A percentile compares a stretch with the other conserved stretches of the same genome.
Conservation (phyloP, 2,113 vertebrate genomes). For the Pyxicephalus adspersus region DNA sequence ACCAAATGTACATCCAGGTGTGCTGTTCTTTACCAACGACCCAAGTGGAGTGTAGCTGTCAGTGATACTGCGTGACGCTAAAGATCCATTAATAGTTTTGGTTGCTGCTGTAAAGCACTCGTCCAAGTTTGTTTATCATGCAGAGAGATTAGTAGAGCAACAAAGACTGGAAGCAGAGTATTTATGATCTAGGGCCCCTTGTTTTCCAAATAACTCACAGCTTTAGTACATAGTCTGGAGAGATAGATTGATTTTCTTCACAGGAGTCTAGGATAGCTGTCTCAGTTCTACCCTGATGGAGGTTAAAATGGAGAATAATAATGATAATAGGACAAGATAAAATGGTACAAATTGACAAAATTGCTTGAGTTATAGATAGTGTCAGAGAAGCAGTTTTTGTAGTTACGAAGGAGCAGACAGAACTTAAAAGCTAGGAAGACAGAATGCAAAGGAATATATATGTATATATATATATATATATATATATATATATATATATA, state of each 20-base stretch:
- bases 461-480: no score
- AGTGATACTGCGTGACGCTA: neutral
- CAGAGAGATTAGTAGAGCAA: neutral
- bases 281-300: neutral
- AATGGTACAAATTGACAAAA: slow-evolving; percentile 32
- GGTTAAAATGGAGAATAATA: slow-evolving; percentile 21
- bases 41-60: no score
- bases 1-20: no score
- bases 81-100: neutral
- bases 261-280: slow-evolving; percentile 5
- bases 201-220: neutral
- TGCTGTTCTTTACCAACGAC: no score
- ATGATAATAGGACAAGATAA: slow-evolving; percentile 2
- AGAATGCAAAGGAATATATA: neutral
- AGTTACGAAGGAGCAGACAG: neutral
- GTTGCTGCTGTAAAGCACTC: neutral
- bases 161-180: neutral
- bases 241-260: neutral
- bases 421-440: neutral
- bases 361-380: slow-evolving; percentile 6
- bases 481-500: no score
- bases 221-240: neutral
- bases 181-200: neutral
- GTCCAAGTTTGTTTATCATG: neutral
- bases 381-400: slow-evolving; percentile 16